These are phyloP conservation scores for Pristionchus arcanus DNA, from an alignment of 2,888 invertebrate species.

Conservation along the genomic window DNA sequence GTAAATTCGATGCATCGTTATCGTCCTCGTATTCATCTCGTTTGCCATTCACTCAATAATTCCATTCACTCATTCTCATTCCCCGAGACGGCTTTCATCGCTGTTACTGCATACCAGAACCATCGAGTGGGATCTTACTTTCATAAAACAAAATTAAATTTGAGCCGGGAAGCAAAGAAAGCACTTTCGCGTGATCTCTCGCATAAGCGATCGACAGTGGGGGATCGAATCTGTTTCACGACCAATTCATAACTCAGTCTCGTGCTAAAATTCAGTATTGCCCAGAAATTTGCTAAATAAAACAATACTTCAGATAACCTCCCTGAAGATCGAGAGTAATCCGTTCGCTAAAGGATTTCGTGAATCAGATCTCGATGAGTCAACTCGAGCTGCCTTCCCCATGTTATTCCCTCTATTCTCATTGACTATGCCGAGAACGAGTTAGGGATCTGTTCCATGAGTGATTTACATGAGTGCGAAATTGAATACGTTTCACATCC, in stretches of 20 bases:
- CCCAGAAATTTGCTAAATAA: no score
- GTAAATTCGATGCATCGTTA: conserved; percentile 99
- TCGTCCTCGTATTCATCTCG: conserved; percentile 96
- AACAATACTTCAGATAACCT: conserved; percentile 88
- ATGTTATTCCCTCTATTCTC: conserved; percentile 51
- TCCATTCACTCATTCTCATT: conserved; percentile 87
- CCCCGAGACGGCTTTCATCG: conserved; percentile 97
- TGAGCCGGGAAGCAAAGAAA: no score
- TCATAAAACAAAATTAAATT: no score
- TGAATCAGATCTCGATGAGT: conserved; percentile 85
- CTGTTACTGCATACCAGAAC: conserved; percentile 99
- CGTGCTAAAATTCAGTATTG: no score
- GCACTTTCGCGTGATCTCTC: no score
- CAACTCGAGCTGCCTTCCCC: conserved; percentile 5
- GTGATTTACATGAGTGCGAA: no score
- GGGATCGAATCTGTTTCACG: neutral
- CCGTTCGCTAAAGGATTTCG: conserved; percentile 98
- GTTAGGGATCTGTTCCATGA: neutral
- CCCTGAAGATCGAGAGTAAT: conserved; percentile 98
- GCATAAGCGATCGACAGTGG: no score
- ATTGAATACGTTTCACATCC: neutral
- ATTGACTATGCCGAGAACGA: neutral
- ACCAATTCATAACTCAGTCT: neutral
- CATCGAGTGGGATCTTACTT: conserved; percentile 86
- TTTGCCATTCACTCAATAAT: conserved; percentile 80